Conservation (phyloP, 2,113 vertebrate genomes). For the Rafetus swinhoei region DNA sequence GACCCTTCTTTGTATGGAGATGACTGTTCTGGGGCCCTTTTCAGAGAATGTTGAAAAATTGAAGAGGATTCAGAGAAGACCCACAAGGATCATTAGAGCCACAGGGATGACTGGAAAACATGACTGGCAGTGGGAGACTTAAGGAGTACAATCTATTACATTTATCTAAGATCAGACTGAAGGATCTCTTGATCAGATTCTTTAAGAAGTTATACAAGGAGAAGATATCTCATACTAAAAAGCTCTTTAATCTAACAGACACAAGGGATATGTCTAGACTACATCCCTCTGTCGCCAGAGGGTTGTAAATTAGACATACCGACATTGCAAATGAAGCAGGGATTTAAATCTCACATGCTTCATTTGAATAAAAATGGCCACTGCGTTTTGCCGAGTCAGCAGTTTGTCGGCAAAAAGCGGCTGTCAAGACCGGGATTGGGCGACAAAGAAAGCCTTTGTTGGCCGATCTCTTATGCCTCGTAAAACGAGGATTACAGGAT, state of each 20-base stretch:
- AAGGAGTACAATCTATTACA: background rate
- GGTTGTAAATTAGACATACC: too few species aligned
- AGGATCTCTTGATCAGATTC: background rate
- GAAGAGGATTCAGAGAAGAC: background rate
- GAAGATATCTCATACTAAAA: background rate
- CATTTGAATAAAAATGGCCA: too few species aligned
- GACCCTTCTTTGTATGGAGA: background rate
- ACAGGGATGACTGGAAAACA: background rate
- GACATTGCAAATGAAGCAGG: too few species aligned
- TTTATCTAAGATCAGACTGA: background rate
- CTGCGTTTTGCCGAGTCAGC: too few species aligned
- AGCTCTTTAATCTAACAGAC: background rate
- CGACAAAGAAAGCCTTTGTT: too few species aligned
- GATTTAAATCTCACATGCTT: too few species aligned
- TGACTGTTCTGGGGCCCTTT: background rate
- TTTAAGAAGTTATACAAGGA: background rate
- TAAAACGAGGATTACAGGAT: too few species aligned
- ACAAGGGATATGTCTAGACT: too few species aligned
- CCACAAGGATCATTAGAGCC: background rate
- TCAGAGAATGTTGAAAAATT: background rate
- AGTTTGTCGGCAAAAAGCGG: too few species aligned
- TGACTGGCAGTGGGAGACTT: background rate
- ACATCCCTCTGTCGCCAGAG: too few species aligned
- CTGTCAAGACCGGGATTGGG: too few species aligned
- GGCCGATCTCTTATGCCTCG: too few species aligned